Base-by-base conservation (phyloP, 1,140 invertebrate species). In the Pemphigus obesinymphae region DNA sequence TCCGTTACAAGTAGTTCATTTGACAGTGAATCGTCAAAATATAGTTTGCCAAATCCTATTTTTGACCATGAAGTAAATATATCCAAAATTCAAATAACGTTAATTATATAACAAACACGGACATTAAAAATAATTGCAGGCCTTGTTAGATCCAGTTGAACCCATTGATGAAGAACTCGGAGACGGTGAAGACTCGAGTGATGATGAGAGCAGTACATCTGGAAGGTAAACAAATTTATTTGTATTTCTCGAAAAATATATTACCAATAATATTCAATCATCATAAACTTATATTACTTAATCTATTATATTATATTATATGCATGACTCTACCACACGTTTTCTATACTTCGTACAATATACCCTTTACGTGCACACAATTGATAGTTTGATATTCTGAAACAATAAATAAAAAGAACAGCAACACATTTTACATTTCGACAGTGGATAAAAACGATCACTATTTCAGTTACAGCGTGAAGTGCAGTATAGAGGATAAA, bases 1-100 rank as follows among this genome's bases (percentile, higher is more conserved):
- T 87, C 87, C 20, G 83, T 84, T 34, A 84, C 84, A 3, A 83
- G 68, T 82, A 93, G 92, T 84, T 94, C 92, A 23, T 93, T 94
- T 86, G 93, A 94, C 86, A 94, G 93, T 85, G 92, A 92, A 55
- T 94, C 93, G 78, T 94, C 93, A 34, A 88, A 93, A 55, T 93
- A 94, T 86, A 92, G 91, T 83, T 89, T 93, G n/a, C 55, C 76
- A 26, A 53, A 63, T 29, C 45, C 45, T 37, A 53, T 78, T 40
- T 78, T 78, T 34, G 50, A 78, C 34, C 76, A 80, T 4, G 55
- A 83, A 10, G 63, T 48, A 85, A 84, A 66, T 48, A 10, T 11
- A 31, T 50, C 10, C 1, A 73, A 73, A 31, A 50, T 15, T 11
- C 0, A 82, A 34, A 13, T 82, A 83, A 55, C 7, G 6, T 31